Conservation (phyloP, 23 tunicate genomes). For the Ascidia mentula region DNA sequence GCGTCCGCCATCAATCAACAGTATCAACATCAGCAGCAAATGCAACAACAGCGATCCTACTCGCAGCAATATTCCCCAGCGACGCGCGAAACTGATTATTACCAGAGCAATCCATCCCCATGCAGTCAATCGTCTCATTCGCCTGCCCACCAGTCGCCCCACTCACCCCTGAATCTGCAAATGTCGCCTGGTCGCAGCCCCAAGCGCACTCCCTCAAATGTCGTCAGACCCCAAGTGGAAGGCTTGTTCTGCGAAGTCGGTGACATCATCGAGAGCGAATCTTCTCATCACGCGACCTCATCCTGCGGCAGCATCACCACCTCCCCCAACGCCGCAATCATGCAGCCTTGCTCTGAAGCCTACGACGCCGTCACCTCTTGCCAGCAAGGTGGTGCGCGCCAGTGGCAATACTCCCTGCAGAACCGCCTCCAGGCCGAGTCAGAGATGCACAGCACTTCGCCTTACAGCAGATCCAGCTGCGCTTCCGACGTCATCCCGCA, state of each 20-base stretch:
- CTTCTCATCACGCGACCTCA: neutral
- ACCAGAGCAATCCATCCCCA: slow-evolving; percentile 50
- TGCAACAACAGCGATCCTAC: neutral
- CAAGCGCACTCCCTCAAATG: slow-evolving; percentile 18
- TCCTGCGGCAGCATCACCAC: slow-evolving; percentile 18
- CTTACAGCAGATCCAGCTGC: neutral
- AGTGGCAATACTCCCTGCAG: slow-evolving; percentile 8
- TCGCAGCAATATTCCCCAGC: slow-evolving; percentile 31
- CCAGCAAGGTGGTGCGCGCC: slow-evolving; percentile 18
- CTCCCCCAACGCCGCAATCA: slow-evolving; percentile 27
- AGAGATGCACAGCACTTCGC: neutral
- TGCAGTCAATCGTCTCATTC: slow-evolving; percentile 41
- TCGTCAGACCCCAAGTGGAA: slow-evolving; percentile 15
- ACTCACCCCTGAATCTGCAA: slow-evolving; percentile 28
- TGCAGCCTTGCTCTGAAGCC: slow-evolving; percentile 25
- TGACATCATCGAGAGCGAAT: slow-evolving; percentile 33
- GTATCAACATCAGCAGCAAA: neutral
- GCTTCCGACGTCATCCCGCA: neutral
- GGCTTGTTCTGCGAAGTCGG: slow-evolving; percentile 60
- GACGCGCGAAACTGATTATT: slow-evolving; percentile 24
- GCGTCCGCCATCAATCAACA: neutral
- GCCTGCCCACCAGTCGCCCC: slow-evolving; percentile 28
- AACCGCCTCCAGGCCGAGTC: neutral
- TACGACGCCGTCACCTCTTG: neutral
- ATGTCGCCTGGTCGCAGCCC: slow-evolving; percentile 17